These are phyloP conservation scores for Tryphoninae sp. DNA, from an alignment of 2,888 invertebrate species.

Conservation along the genomic window DNA sequence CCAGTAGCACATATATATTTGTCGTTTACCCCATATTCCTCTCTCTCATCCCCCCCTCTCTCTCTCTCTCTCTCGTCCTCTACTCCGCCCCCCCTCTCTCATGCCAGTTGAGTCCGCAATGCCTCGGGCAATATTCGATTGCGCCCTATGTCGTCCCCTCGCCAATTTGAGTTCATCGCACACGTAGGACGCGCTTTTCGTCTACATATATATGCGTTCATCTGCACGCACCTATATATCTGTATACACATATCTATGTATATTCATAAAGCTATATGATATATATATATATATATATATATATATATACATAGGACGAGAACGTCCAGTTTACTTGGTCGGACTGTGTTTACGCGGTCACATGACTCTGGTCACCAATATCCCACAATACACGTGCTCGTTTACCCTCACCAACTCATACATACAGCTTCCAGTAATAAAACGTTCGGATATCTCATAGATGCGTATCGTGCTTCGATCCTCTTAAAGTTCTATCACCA, in stretches of 20 bases:
- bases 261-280: not conserved
- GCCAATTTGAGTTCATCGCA: constrained; percentile 62
- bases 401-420: not conserved
- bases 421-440: constrained; percentile 5
- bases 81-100: constrained; percentile 24
- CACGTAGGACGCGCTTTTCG: constrained; percentile 26
- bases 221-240: not conserved
- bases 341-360: constrained; percentile 52
- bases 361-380: constrained; percentile 40
- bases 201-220: constrained; percentile 13
- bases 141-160: constrained; percentile 55
- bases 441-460: not conserved
- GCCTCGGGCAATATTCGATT: constrained; percentile 61
- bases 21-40: constrained; percentile 54
- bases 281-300: not conserved
- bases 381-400: constrained; percentile 11
- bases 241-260: not conserved
- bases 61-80: constrained; percentile 25
- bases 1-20: constrained; percentile 45
- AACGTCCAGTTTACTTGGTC: constrained; percentile 50
- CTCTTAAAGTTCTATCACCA: constrained; percentile 24
- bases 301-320: constrained; percentile 15
- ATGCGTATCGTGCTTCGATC: constrained; percentile 51
- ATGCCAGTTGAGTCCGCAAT: constrained; percentile 38
- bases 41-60: constrained; percentile 27